Evolutionary conservation across 2,113 vertebrate genomes (phyloP), one percentile per base, ranked within the genome.

Genomic region (Anguilla japonica): DNA sequence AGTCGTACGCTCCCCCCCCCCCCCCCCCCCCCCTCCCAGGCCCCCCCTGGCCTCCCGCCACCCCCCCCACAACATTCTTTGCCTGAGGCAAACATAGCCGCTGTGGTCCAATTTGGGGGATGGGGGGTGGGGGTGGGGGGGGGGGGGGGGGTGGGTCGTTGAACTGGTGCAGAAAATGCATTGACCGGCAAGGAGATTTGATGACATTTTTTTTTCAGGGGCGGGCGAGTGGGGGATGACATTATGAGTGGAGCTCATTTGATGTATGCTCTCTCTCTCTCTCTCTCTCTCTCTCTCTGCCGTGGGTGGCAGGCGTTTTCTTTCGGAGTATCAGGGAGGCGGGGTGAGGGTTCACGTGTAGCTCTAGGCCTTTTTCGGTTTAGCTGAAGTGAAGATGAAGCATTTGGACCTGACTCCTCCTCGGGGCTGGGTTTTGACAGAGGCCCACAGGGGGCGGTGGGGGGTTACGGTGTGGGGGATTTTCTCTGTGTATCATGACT

Each of bases 141-240:
- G 75, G 41, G 53, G 43, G 67, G 81, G 71, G 34, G 79, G 84
- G 88, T n/a, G n/a, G n/a, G 34, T 34, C 34, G 86, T 56, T 82
- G 89, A 89, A 71, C 87, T 92, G 91, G 92, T 91, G 90, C 91
- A 93, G 92, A 93, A 94, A 92, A 94, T 91, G 89, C 90, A 56
- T 83, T 87, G 88, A 91, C 84, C 89, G 86, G 83, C 92, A 84
- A 86, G 9, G n/a, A 34, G 71, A 34, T 34, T 67, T 67, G 18
- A 67, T 67, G 60, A 67, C 18, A 26, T 67, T 22, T 67, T 67
- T 67, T 34, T 26, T 67, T n/a, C 9, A 26, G 71, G 71, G 71
- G 71, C 2, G 71, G 71, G 88, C 87, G 91, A 90, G 86, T 88
- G 91, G 81, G 86, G 81, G 86, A 41, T 89, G 88, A 87, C 83